A percentile compares a stretch with the other conserved stretches of the same genome.
Evolutionary conservation across 2,888 invertebrate species (phyloP).

Genomic region (Drosophila sordidula): DNA sequence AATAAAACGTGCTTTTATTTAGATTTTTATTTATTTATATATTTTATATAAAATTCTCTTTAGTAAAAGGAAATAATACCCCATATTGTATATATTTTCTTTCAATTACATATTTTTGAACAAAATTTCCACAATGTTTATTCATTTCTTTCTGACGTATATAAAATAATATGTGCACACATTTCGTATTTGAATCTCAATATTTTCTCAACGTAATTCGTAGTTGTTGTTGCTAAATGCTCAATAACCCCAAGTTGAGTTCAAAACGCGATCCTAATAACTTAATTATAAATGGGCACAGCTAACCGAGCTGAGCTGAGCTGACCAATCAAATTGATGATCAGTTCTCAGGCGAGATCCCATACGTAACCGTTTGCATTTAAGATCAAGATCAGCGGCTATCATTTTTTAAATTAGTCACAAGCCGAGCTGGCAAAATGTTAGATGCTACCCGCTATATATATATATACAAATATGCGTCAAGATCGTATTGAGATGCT

Average conservation of each 20-base stretch:
- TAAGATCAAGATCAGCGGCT: slow-evolving; percentile 51
- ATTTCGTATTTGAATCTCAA: too few relatives aligned
- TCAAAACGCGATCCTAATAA: slow-evolving; percentile 8
- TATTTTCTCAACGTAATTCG: too few relatives aligned
- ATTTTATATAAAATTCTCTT: too few relatives aligned
- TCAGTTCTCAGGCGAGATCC: slow-evolving; percentile 7
- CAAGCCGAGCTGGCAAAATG: slow-evolving; percentile 1
- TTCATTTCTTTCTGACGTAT: too few relatives aligned
- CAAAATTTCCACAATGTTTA: too few relatives aligned
- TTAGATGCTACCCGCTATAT: slow-evolving; percentile 1
- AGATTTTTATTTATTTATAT: too few relatives aligned
- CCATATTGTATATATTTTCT: too few relatives aligned
- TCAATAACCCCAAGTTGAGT: neutral
- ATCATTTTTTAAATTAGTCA: slow-evolving; percentile 25
- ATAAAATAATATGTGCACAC: too few relatives aligned
- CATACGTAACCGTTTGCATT: slow-evolving; percentile 2
- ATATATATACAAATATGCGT: slow-evolving; percentile 2
- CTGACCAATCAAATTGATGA: slow-evolving; percentile 33
- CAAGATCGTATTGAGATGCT: slow-evolving; percentile 16
- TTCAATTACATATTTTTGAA: too few relatives aligned
- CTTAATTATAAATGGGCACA: slow-evolving; percentile 40
- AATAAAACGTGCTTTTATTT: too few relatives aligned
- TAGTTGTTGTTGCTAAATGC: neutral
- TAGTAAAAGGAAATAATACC: too few relatives aligned
- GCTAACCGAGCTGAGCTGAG: neutral